These are phyloP conservation scores for Platyscapa corneri DNA, from an alignment of 1,140 invertebrate species.

Conservation along the genomic window DNA sequence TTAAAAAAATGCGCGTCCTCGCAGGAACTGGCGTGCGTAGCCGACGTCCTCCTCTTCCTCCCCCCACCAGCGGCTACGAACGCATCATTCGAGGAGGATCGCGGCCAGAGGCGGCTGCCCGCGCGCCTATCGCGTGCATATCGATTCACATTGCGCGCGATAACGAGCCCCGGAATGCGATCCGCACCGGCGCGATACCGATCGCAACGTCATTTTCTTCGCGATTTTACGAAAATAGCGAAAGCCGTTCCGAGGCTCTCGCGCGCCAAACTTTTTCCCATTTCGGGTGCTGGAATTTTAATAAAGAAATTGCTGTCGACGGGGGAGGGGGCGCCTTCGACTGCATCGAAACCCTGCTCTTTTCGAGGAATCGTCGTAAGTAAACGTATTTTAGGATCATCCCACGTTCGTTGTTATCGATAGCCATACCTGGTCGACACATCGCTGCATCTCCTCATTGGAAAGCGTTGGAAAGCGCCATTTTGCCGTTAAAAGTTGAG, in stretches of 20 bases:
- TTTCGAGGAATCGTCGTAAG: too few relatives aligned
- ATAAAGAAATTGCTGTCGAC: neutral
- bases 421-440: too few relatives aligned
- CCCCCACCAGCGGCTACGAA: too few relatives aligned
- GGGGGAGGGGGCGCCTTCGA: neutral
- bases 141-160: slow-evolving; percentile 40
- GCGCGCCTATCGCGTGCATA: slow-evolving; percentile 1
- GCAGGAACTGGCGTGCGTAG: neutral
- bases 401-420: too few relatives aligned
- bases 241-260: neutral
- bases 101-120: neutral
- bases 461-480: too few relatives aligned
- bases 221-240: slow-evolving; percentile 39
- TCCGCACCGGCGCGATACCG: slow-evolving; percentile 13
- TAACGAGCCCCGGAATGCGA: slow-evolving; percentile 36
- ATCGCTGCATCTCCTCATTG: too few relatives aligned
- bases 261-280: neutral
- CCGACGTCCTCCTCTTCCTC: neutral
- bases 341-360: too few relatives aligned
- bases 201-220: slow-evolving; percentile 39
- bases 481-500: too few relatives aligned
- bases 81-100: neutral
- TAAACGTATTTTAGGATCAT: too few relatives aligned
- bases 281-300: slow-evolving; percentile 8
- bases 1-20: neutral